Conservation (phyloP, 53 echinoderm and acorn worm species). For the Echinometra lucunter region DNA sequence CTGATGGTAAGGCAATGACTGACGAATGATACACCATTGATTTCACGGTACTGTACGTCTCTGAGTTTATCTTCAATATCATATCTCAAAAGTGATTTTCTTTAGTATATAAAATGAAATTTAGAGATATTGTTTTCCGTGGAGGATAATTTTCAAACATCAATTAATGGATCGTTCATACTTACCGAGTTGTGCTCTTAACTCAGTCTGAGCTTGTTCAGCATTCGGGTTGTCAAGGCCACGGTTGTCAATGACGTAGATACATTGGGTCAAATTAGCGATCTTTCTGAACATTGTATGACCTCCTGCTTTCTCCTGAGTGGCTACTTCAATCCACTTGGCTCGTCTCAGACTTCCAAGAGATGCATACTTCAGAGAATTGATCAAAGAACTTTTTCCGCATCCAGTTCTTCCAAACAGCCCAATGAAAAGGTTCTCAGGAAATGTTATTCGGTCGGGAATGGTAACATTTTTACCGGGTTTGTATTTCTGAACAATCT, state of each 20-base stretch:
- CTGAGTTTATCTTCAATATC: too few species aligned
- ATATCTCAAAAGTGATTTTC: too few species aligned
- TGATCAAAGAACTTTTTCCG: slow-evolving; percentile 57
- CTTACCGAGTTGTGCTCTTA: slow-evolving; percentile 48
- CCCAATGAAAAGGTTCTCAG: slow-evolving; percentile 33
- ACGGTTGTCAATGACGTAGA: slow-evolving; percentile 57
- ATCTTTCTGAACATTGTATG: slow-evolving; percentile 60
- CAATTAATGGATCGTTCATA: too few species aligned
- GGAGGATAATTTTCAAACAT: too few species aligned
- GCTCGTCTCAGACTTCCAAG: neutral
- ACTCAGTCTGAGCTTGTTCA: neutral
- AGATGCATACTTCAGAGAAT: slow-evolving; percentile 56
- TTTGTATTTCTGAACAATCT: neutral
- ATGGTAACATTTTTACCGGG: slow-evolving; percentile 13
- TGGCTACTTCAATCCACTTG: slow-evolving; percentile 3
- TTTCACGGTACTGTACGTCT: too few species aligned
- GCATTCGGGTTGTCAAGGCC: neutral
- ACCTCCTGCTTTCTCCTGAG: slow-evolving; percentile 55
- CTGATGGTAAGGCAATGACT: too few species aligned
- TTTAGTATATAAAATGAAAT: too few species aligned
- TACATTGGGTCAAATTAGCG: slow-evolving; percentile 24
- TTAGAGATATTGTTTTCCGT: too few species aligned
- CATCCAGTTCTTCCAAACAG: slow-evolving; percentile 59
- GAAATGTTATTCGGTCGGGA: slow-evolving; percentile 22
- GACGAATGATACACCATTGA: too few species aligned